Evolutionary conservation across 1,140 invertebrate genomes (phyloP).

Genomic region (Drosophila ironensis): DNA sequence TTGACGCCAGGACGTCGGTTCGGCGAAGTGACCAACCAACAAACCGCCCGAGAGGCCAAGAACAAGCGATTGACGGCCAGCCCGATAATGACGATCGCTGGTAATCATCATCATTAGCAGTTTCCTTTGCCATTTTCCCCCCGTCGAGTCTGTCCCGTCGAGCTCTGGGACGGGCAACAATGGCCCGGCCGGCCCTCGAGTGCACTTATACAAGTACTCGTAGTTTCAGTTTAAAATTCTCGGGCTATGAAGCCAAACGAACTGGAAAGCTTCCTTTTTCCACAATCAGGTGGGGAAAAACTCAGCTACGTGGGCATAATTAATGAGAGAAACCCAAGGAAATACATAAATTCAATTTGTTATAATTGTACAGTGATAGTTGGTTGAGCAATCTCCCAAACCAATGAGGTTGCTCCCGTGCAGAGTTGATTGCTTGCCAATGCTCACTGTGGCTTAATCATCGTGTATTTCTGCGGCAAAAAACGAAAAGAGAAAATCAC

Average conservation of each 20-base stretch:
- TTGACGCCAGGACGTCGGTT: constrained; percentile 32
- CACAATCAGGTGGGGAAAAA: constrained; percentile 32
- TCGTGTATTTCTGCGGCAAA: not conserved
- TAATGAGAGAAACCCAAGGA: constrained; percentile 65
- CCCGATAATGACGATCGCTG: constrained; percentile 30
- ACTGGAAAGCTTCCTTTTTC: constrained; percentile 76
- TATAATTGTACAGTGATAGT: not conserved
- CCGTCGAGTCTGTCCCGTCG: too few species aligned
- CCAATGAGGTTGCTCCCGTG: too few species aligned
- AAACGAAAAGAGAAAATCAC: constrained; percentile 9
- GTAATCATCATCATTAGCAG: constrained; percentile 48
- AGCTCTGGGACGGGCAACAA: constrained; percentile 4
- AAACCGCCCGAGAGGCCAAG: constrained; percentile 34
- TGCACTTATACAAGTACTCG: constrained; percentile 14
- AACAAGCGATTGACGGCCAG: constrained; percentile 29
- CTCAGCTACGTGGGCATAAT: constrained; percentile 58
- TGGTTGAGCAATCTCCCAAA: too few species aligned
- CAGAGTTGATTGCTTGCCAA: not conserved
- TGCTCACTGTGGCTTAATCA: constrained; percentile 1
- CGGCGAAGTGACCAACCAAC: constrained; percentile 16
- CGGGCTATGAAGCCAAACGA: constrained; percentile 64
- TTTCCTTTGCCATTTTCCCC: constrained; percentile 27
- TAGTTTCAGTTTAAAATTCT: constrained; percentile 48
- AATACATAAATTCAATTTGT: constrained; percentile 5
- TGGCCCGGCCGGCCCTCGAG: constrained; percentile 37